These are phyloP conservation scores for Struthio camelus DNA, from an alignment of 2,113 vertebrate species.

Conservation along the genomic window DNA sequence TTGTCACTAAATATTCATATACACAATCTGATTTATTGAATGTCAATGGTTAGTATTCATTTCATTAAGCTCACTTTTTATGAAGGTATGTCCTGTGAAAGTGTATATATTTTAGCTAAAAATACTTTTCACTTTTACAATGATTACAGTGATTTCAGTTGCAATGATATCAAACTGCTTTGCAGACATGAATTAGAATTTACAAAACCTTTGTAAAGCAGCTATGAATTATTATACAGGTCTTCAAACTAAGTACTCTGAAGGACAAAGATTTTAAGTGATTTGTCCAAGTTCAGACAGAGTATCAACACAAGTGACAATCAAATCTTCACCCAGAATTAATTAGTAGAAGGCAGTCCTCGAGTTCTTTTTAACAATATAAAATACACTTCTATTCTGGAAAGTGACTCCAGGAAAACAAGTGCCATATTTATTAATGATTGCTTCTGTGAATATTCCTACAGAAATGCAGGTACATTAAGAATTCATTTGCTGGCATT, in stretches of 20 bases:
- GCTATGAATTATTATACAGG: neutral
- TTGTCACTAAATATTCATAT: neutral
- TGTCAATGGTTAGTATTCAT: neutral
- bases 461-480: neutral
- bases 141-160: neutral
- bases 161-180: neutral
- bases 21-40: neutral
- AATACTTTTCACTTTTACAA: neutral
- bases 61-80: neutral
- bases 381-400: neutral
- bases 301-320: neutral
- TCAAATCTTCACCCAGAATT: neutral
- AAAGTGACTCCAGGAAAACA: neutral
- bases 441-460: neutral
- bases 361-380: neutral
- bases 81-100: neutral
- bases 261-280: neutral
- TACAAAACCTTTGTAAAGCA: neutral
- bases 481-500: neutral
- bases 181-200: slow-evolving; percentile 3
- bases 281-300: neutral
- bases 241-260: neutral
- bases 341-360: neutral
- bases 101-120: neutral
- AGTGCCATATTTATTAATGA: neutral